Percentiles rank a stretch among this genome's conserved stretches.
phyloP scores from a whole-genome alignment of 2,797 vertebrate species.

The Rhadinocentrus ornatus region DNA sequence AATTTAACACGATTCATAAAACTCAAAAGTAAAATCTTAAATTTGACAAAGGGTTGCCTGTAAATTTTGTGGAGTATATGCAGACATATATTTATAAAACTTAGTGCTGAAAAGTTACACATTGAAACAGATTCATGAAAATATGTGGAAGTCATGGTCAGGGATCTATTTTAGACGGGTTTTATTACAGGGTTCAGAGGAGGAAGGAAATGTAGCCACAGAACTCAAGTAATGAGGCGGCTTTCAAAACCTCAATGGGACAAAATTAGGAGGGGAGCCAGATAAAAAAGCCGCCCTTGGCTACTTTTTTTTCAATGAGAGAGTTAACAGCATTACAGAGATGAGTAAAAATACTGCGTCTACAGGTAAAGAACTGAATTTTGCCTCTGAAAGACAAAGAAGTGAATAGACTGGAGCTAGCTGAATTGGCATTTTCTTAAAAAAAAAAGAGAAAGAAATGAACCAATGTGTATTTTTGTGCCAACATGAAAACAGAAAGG shows the following conservation, averaged over 20 bases:
- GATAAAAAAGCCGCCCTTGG: slow-evolving; percentile 41
- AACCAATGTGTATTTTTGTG: neutral
- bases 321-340: slow-evolving; percentile 32
- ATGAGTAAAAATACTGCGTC: slow-evolving; percentile 38
- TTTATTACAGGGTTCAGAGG: slow-evolving; percentile 77
- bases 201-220: slow-evolving; percentile 73
- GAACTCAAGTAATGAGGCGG: slow-evolving; percentile 69
- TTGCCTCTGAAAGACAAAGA: slow-evolving; percentile 48
- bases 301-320: slow-evolving; percentile 36
- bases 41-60: slow-evolving; percentile 16
- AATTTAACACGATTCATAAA: slow-evolving; percentile 45
- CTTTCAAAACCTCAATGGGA: slow-evolving; percentile 71
- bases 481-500: neutral
- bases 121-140: slow-evolving; percentile 66
- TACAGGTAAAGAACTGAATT: slow-evolving; percentile 15
- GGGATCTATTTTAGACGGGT: slow-evolving; percentile 70
- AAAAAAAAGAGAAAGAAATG: neutral
- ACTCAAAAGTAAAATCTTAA: slow-evolving; percentile 31
- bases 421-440: neutral
- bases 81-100: slow-evolving; percentile 16
- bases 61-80: slow-evolving; percentile 13
- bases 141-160: slow-evolving; percentile 57
- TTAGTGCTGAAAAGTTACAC: slow-evolving; percentile 52
- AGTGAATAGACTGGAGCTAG: neutral
- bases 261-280: slow-evolving; percentile 56